Conservation (phyloP, 2,113 vertebrate genomes). For the Sakesphorus luctuosus region DNA sequence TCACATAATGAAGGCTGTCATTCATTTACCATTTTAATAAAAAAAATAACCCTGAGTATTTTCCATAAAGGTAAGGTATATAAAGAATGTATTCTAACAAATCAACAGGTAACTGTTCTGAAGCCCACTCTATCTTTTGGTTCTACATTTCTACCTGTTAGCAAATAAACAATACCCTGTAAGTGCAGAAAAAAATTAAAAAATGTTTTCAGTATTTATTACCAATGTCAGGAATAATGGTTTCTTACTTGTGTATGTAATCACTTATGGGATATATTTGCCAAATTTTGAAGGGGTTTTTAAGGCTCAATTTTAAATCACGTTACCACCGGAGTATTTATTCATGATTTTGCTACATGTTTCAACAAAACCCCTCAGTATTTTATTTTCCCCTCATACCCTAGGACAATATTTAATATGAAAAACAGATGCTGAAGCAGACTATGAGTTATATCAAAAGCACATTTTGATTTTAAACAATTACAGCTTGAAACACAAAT, state of each 20-base stretch:
- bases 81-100: not conserved
- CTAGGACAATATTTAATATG: slow-evolving; percentile 2
- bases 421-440: slow-evolving; percentile 29
- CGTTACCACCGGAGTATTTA: slow-evolving; percentile 30
- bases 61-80: not conserved
- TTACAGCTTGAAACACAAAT: not conserved
- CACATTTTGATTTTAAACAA: not conserved
- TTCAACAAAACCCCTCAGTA: slow-evolving; percentile 33
- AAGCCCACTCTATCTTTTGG: not conserved
- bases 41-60: not conserved
- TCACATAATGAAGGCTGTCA: not conserved
- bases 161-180: not conserved
- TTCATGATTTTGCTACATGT: slow-evolving; percentile 12
- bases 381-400: not conserved
- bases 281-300: slow-evolving; percentile 26
- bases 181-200: not conserved
- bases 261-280: not conserved
- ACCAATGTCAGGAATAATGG: not conserved
- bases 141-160: not conserved
- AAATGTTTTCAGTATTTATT: slow-evolving; percentile 25
- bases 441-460: not conserved
- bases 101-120: not conserved
- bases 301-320: slow-evolving; percentile 36
- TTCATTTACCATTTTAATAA: not conserved
- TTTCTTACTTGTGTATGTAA: not conserved